A percentile compares a stretch with the other conserved stretches of the same genome.
Evolutionary conservation across 2,113 vertebrate species (phyloP).

Genomic region (Nesogale talazaci): DNA sequence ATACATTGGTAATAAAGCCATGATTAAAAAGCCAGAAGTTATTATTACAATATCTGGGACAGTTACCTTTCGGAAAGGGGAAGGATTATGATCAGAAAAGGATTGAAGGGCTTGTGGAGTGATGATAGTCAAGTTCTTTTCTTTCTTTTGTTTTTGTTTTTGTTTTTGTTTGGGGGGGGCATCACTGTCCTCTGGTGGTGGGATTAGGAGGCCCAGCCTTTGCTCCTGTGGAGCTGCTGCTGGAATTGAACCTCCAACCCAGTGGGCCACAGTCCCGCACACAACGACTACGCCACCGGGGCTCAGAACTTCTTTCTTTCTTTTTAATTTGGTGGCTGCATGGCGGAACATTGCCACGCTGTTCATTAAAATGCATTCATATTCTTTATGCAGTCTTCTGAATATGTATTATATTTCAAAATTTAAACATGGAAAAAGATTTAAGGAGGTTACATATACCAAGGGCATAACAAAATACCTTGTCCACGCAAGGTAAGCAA

Average conservation of each 20-base stretch:
- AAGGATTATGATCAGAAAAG: not conserved
- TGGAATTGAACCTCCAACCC: too few species aligned
- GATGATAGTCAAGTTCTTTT: not conserved
- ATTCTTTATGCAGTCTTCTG: slow-evolving; percentile 10
- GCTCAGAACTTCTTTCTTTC: too few species aligned
- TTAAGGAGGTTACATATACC: slow-evolving; percentile 46
- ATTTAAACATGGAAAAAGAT: slow-evolving; percentile 48
- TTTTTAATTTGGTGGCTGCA: not conserved
- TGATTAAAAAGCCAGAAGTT: slow-evolving; percentile 36
- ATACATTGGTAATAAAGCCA: not conserved
- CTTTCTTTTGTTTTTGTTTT: too few species aligned
- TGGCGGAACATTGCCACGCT: not conserved
- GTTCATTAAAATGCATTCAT: slow-evolving; percentile 21
- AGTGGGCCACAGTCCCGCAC: too few species aligned
- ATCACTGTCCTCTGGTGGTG: too few species aligned
- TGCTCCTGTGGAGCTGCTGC: too few species aligned
- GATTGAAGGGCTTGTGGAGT: not conserved
- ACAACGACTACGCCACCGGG: too few species aligned
- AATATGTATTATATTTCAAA: slow-evolving; percentile 37
- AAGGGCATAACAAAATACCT: slow-evolving; percentile 36
- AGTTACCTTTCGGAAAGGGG: not conserved
- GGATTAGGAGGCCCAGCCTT: too few species aligned
- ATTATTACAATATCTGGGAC: not conserved
- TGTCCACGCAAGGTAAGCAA: slow-evolving; percentile 12
- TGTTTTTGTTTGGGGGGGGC: too few species aligned